phyloP scores from a whole-genome alignment of 1,140 invertebrate species.

The Leptinotarsa lineolata region DNA sequence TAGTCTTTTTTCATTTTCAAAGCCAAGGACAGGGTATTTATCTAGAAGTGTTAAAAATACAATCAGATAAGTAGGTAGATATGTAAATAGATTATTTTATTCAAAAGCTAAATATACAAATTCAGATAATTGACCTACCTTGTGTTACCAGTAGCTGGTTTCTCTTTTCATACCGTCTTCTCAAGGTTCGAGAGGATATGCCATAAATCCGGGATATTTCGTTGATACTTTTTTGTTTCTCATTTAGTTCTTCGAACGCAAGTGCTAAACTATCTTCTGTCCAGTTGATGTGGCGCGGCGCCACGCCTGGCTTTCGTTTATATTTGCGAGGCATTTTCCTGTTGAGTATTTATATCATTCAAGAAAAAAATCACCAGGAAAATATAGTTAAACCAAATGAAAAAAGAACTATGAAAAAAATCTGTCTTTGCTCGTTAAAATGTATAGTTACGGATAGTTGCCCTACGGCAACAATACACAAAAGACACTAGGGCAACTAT shows the following conservation, averaged over 20 bases:
- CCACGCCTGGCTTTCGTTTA: conserved; percentile 43
- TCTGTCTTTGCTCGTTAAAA: conserved; percentile 22
- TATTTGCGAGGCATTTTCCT: conserved; percentile 64
- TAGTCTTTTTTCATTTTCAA: conserved; percentile 47
- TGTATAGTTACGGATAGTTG: conserved; percentile 15
- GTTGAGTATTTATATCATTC: conserved; percentile 22
- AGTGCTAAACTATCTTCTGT: conserved; percentile 10
- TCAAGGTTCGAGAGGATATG: conserved; percentile 5
- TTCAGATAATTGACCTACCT: conserved; percentile 26
- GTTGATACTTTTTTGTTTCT: background rate
- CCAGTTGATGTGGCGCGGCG: conserved; percentile 32
- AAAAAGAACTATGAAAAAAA: conserved; percentile 24
- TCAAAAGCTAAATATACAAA: conserved; percentile 7
- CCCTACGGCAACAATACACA: conserved; percentile 11
- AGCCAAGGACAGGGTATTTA: conserved; percentile 41
- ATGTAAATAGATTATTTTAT: conserved; percentile 19
- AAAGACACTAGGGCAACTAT: conserved; percentile 21
- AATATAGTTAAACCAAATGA: conserved; percentile 15
- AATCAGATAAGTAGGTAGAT: conserved; percentile 32
- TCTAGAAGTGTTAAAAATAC: conserved; percentile 31
- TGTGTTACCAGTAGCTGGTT: conserved; percentile 32
- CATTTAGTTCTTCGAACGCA: conserved; percentile 7
- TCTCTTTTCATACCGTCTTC: conserved; percentile 15
- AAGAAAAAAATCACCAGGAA: conserved; percentile 19
- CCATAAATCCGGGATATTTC: conserved; percentile 12